Evolutionary conservation across 1,140 invertebrate species (phyloP), one percentile per base, ranked within the genome.

Genomic region (Metaphire vulgaris): DNA sequence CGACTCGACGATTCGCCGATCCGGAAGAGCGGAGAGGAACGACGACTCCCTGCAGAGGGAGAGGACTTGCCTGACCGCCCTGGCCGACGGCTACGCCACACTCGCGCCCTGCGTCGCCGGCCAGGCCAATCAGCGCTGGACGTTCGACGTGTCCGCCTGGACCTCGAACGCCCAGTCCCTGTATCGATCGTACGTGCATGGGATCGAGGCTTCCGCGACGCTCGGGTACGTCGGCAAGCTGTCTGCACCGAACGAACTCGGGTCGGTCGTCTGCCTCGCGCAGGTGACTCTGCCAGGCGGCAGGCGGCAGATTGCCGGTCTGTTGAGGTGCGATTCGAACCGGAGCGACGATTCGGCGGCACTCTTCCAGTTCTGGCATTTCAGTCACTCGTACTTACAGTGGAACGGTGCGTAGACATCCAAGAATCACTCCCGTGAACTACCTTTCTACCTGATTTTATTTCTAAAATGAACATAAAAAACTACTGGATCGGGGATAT

Each of bases 71-170:
- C 28, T 69, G 30, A 69, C 67, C 6, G 67, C 67, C 6, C n/a
- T 26, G n/a, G 28, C 6, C 67, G 30, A 69, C 6, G 67, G 67
- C n/a, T 69, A 69, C 67, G 67, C 30, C n/a, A 26, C 67, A 6
- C 67, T 69, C 6, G 2, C 2, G 30, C n/a, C 2, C 2, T 69
- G 67, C 67, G 67, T 6, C 26, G 6, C 2, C 2, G n/a, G 14
- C 67, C n/a, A 6, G 30, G n/a, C 12, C 67, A 69, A 69, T 26
- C 67, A 69, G 67, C 67, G 67, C n/a, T 69, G 67, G 67, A 69
- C n/a, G 12, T 31, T 69, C n/a, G 30, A 69, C 67, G 2, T 26
- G 41, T 56, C 41, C 6, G 41, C 41, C 6, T 56, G 41, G 41
- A 56, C 41, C 6, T 21, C 6, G 6, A 56, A 21, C 6, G 6